phyloP scores from a whole-genome alignment of 2,797 vertebrate species.

The Siniperca obscura region DNA sequence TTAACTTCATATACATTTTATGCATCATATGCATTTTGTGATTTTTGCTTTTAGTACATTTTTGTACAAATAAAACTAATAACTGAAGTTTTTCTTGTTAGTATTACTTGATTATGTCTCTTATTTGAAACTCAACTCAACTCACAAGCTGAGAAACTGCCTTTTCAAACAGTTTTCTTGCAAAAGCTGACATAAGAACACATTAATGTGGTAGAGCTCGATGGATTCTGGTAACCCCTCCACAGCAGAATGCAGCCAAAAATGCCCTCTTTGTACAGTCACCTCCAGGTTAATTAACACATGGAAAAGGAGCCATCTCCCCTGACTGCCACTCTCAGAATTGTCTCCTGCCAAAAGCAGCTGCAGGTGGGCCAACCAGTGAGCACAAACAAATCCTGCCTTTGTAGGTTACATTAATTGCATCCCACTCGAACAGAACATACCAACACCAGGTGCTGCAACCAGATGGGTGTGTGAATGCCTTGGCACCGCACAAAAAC shows the following conservation, averaged over 20 bases:
- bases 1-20: too few species aligned
- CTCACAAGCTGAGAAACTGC: not conserved
- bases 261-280: constrained; percentile 61
- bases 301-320: constrained; percentile 67
- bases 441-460: constrained; percentile 65
- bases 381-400: constrained; percentile 73
- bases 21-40: not conserved
- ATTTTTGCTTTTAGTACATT: not conserved
- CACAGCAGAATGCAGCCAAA: constrained; percentile 46
- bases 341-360: constrained; percentile 72
- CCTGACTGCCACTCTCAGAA: constrained; percentile 63
- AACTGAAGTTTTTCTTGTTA: not conserved
- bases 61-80: not conserved
- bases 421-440: constrained; percentile 69
- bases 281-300: constrained; percentile 80
- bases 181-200: constrained; percentile 26
- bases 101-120: not conserved
- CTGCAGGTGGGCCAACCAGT: constrained; percentile 73
- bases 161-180: constrained; percentile 5
- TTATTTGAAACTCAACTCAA: not conserved
- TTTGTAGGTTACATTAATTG: constrained; percentile 83
- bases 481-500: constrained; percentile 39
- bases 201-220: constrained; percentile 7
- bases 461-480: constrained; percentile 61
- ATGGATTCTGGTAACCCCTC: constrained; percentile 31